Conservation (phyloP, 2,797 vertebrate species). For the Phalloptychus januarius region DNA sequence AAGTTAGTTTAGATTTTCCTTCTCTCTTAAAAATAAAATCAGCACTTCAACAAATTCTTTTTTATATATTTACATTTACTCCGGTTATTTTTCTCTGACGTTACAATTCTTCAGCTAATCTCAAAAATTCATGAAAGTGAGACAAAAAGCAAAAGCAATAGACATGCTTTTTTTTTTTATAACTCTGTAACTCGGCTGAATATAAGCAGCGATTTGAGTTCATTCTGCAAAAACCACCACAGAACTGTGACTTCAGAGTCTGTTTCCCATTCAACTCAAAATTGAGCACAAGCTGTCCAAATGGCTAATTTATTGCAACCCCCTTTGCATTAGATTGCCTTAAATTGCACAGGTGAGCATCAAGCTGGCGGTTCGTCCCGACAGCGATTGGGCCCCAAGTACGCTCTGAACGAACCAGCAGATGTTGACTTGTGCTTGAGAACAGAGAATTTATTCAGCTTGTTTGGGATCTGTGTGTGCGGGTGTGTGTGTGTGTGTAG, state of each 20-base stretch:
- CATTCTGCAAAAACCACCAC: neutral
- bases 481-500: neutral
- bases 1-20: no score
- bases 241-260: neutral
- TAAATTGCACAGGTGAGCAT: constrained; percentile 47
- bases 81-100: no score
- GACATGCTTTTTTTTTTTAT: neutral
- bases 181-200: neutral
- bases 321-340: constrained; percentile 32
- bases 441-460: constrained; percentile 4
- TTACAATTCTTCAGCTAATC: neutral
- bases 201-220: neutral
- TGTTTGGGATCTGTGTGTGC: neutral
- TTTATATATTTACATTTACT: neutral
- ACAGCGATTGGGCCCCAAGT: constrained; percentile 11
- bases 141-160: neutral
- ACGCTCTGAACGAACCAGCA: constrained; percentile 33
- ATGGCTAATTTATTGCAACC: constrained; percentile 25
- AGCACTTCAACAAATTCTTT: no score
- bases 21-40: no score
- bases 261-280: constrained; percentile 1
- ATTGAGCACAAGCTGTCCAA: constrained; percentile 17
- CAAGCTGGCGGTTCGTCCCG: constrained; percentile 26
- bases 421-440: constrained; percentile 34
- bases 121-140: neutral